phyloP scores from a whole-genome alignment of 53 echinoderm and acorn worm species.

The Pentamera pediparva region DNA sequence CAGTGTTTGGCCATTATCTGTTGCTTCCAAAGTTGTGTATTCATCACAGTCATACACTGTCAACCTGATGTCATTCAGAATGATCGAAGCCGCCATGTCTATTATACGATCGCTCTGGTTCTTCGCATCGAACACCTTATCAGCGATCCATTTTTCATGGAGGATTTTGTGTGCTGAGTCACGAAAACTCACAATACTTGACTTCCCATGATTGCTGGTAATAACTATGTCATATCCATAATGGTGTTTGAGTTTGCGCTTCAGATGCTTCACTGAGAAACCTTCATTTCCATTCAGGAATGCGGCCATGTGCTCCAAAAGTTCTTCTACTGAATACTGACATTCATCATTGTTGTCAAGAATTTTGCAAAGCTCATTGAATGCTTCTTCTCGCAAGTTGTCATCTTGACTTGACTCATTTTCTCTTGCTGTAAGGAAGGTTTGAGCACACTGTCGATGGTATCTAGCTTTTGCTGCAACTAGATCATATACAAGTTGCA shows the following conservation, averaged over 20 bases:
- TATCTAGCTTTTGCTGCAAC: slow-evolving; percentile 48
- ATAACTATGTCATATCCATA: slow-evolving; percentile 32
- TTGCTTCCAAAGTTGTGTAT: too few species aligned
- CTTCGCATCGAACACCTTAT: slow-evolving; percentile 29
- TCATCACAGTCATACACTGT: neutral
- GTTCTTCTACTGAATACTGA: slow-evolving; percentile 48
- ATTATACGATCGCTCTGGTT: slow-evolving; percentile 33
- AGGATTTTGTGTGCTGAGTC: slow-evolving; percentile 43
- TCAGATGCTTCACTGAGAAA: slow-evolving; percentile 41
- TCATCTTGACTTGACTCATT: slow-evolving; percentile 31
- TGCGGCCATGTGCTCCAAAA: slow-evolving; percentile 43
- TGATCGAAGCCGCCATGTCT: slow-evolving; percentile 39
- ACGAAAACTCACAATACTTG: slow-evolving; percentile 30
- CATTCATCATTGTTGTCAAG: slow-evolving; percentile 45
- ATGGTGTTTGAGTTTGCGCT: slow-evolving; percentile 33
- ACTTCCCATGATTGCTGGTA: slow-evolving; percentile 28
- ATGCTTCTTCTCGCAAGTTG: slow-evolving; percentile 26
- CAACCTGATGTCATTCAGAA: slow-evolving; percentile 19
- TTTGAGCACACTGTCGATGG: slow-evolving; percentile 46
- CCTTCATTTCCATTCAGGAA: slow-evolving; percentile 37
- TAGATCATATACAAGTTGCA: slow-evolving; percentile 41
- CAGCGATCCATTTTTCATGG: slow-evolving; percentile 34
- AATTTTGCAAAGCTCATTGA: slow-evolving; percentile 33
- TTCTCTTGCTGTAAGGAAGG: neutral
- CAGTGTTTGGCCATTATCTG: neutral